Base-by-base conservation (phyloP, 2,888 invertebrate genomes). In the Salpingus planirostris region DNA sequence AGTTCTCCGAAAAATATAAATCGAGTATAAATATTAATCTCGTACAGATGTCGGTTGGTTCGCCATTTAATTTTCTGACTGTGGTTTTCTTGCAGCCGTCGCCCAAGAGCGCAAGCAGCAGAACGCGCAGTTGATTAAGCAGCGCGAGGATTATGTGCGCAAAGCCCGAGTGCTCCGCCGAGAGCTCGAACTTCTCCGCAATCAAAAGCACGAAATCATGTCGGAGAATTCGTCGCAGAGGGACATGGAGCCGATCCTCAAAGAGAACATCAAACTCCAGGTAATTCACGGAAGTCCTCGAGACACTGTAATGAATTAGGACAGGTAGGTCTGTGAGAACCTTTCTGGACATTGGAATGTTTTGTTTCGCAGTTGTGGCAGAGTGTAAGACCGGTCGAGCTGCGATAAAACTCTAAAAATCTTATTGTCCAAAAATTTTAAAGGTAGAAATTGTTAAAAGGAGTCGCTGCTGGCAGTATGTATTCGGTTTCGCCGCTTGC, bases 261-360 rank as follows among this genome's bases (percentile, higher is more conserved):
- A 82, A 57, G 85, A 88, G 63, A 89, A 88, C 63, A 78, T 81
- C 50, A 85, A 84, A 52, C 65, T 89, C 31, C 88, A 88, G 84
- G 88, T 87, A 70, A 71, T 28, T 36, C 45, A 6, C 15, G 12
- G 2, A 12, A 21, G 12, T 5, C 13, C 12, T 6, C 18, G 3
- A 13, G 15, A 13, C 15, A n/a, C n/a, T n/a, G n/a, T n/a, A 13
- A 24, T 15, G 6, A 14, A 26, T 14, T 26, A 21, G 21, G 8
- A n/a, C n/a, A n/a, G n/a, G n/a, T n/a, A n/a, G n/a, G n/a, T n/a
- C n/a, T n/a, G 5, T 8, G 18, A 18, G 18, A 18, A 18, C 23
- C 23, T 23, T 11, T 6, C 11, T 11, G 23, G 11, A 23, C 8
- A 6, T 7, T 23, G 11, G 7, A 5, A 28, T 11, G 14, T 57